These are phyloP conservation scores for Montipora capitata DNA, from an alignment of 92 coral and sea anemone genomes.

Conservation along the genomic window DNA sequence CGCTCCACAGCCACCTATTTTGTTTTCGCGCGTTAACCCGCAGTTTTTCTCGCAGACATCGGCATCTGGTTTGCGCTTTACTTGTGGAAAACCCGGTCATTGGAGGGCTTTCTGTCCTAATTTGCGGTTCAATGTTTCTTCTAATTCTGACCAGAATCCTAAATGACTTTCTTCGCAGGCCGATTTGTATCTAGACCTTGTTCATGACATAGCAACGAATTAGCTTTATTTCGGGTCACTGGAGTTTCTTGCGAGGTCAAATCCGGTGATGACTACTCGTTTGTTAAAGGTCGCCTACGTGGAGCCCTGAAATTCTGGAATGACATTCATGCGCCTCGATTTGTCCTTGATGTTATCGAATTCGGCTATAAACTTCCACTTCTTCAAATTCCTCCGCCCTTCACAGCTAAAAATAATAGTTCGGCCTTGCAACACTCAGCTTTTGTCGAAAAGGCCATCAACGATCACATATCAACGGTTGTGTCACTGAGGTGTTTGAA, in stretches of 20 bases:
- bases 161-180: no score
- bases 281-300: slow-evolving; percentile 54
- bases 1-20: neutral
- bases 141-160: no score
- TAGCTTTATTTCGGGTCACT: no score
- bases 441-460: slow-evolving; percentile 51
- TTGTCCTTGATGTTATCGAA: slow-evolving; percentile 40
- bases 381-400: slow-evolving; percentile 34
- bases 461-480: slow-evolving; percentile 12
- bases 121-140: no score
- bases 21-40: neutral
- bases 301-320: slow-evolving; percentile 43
- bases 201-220: no score
- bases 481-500: slow-evolving; percentile 32
- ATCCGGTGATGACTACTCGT: neutral
- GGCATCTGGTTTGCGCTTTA: no score
- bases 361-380: slow-evolving; percentile 60
- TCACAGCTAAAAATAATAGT: slow-evolving; percentile 14
- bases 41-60: neutral
- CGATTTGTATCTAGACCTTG: no score
- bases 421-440: slow-evolving; percentile 4
- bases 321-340: slow-evolving; percentile 52
- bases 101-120: no score
- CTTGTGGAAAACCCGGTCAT: no score
- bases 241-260: neutral